These are phyloP conservation scores for Parthenolecanium corni DNA, from an alignment of 2,888 invertebrate genomes.

Conservation along the genomic window DNA sequence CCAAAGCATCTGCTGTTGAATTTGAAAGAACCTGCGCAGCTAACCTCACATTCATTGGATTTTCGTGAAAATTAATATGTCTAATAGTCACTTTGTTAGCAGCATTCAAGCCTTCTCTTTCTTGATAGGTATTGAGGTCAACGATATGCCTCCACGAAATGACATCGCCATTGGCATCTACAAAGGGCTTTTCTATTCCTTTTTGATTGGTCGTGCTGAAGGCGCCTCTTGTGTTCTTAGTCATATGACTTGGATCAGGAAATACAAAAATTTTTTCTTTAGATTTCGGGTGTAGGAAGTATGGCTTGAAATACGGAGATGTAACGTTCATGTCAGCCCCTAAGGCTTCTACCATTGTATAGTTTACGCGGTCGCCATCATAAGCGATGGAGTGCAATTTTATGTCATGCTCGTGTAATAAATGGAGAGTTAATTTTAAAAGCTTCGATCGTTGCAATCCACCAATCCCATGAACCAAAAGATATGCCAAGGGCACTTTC, in stretches of 20 bases:
- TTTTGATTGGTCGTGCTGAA: neutral
- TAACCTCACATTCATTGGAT: constrained; percentile 12
- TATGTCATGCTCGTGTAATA: neutral
- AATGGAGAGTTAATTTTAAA: neutral
- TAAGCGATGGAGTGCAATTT: neutral
- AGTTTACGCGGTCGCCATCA: neutral
- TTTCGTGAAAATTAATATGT: constrained; percentile 6
- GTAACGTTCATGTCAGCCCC: neutral
- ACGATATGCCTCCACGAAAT: constrained; percentile 12
- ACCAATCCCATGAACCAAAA: neutral
- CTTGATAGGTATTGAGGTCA: neutral
- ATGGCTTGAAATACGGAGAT: neutral
- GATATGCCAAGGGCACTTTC: neutral
- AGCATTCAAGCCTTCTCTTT: neutral
- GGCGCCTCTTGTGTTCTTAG: neutral
- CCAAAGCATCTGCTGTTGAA: neutral
- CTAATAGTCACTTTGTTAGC: constrained; percentile 6
- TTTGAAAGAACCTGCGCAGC: neutral
- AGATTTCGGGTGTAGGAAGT: neutral
- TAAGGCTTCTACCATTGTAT: neutral
- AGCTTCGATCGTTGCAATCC: neutral
- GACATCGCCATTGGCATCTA: neutral
- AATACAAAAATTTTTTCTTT: neutral
- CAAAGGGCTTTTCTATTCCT: neutral
- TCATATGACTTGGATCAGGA: constrained; percentile 3